Evolutionary conservation across 37 sponge, comb jelly and placozoan genomes (phyloP).

Genomic region (Ephydatia muelleri): DNA sequence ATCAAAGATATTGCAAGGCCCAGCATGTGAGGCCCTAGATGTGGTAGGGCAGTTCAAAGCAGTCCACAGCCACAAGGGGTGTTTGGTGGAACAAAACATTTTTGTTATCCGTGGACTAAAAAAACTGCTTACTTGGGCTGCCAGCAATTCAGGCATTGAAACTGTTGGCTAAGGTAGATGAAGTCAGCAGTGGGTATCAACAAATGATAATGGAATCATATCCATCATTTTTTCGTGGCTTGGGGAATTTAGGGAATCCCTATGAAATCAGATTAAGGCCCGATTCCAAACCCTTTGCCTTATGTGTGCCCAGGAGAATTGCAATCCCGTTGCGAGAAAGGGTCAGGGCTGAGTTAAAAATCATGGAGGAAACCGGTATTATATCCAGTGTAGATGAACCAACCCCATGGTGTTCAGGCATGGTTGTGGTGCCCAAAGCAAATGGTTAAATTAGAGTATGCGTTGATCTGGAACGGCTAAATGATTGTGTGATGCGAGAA

Average conservation of each 20-base stretch:
- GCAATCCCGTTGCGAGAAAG: conserved; percentile 4
- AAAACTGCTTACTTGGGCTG: conserved; percentile 6
- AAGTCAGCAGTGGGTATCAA: background rate
- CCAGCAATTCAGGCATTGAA: conserved; percentile 29
- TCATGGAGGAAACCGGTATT: conserved; percentile 43
- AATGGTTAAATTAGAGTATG: conserved; percentile 40
- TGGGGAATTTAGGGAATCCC: conserved; percentile 19
- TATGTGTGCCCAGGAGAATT: conserved; percentile 22
- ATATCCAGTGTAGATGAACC: conserved; percentile 21
- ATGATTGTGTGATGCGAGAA: conserved; percentile 44
- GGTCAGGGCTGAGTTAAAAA: conserved; percentile 26
- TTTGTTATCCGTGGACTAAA: conserved; percentile 2
- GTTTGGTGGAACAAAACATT: background rate
- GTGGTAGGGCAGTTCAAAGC: conserved; percentile 4
- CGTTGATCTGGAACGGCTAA: conserved; percentile 50
- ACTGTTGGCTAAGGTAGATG: conserved; percentile 5
- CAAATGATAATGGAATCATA: background rate
- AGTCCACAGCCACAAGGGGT: background rate
- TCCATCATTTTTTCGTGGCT: conserved; percentile 22
- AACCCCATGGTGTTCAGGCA: conserved; percentile 47
- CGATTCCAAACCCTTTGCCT: conserved; percentile 19
- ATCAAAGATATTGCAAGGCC: conserved; percentile 5
- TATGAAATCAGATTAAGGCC: conserved; percentile 12
- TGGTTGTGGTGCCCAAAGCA: conserved; percentile 48
- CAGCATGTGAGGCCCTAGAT: background rate